phyloP scores from a whole-genome alignment of 1,140 invertebrate genomes.

The Orchesella cincta region DNA sequence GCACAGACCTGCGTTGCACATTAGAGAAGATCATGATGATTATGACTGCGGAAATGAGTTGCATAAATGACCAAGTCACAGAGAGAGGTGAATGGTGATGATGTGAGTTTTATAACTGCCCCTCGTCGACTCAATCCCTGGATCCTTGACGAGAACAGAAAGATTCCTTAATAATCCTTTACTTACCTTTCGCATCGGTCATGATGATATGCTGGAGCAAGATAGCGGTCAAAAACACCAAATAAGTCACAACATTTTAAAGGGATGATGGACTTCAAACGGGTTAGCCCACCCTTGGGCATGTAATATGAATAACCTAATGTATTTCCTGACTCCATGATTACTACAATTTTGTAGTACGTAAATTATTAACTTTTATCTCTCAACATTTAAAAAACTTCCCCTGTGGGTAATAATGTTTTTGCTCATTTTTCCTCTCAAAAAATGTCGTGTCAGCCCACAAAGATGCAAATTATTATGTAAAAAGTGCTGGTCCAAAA shows the following conservation, averaged over 20 bases:
- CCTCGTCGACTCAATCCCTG: too few species aligned
- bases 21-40: not conserved
- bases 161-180: not conserved
- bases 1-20: constrained; percentile 76
- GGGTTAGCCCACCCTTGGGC: constrained; percentile 70
- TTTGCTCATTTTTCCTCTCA: too few species aligned
- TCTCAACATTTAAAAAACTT: too few species aligned
- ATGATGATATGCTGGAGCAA: constrained; percentile 92
- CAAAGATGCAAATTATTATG: too few species aligned
- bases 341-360: too few species aligned
- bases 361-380: too few species aligned
- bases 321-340: constrained; percentile 54
- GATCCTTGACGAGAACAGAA: too few species aligned
- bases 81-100: too few species aligned
- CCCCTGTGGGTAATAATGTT: too few species aligned
- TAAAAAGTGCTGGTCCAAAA: too few species aligned
- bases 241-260: constrained; percentile 89
- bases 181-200: constrained; percentile 87
- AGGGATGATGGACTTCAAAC: constrained; percentile 74
- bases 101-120: too few species aligned
- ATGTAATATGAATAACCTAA: constrained; percentile 82
- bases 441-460: too few species aligned
- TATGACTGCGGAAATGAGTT: constrained; percentile 22
- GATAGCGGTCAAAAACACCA: constrained; percentile 93
- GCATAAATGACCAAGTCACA: not conserved